phyloP scores from a whole-genome alignment of 2,888 invertebrate genomes.

The Noctua janthina region DNA sequence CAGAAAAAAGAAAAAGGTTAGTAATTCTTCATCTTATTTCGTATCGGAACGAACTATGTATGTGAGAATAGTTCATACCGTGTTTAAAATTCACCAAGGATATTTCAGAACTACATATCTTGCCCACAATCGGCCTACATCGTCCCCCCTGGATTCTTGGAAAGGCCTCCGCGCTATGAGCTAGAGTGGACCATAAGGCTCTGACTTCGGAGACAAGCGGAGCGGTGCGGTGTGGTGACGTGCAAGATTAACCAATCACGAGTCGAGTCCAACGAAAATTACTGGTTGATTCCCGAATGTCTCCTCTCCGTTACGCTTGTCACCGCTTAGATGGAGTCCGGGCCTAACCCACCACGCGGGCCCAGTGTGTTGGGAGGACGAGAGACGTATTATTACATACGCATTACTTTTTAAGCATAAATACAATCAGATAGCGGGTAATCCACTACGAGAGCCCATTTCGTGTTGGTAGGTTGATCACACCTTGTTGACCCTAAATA shows the following conservation, averaged over 20 bases:
- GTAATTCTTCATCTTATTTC: background rate
- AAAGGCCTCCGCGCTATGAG: background rate
- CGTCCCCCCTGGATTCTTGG: background rate
- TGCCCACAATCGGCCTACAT: background rate
- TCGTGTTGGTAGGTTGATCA: background rate
- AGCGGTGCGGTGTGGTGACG: background rate
- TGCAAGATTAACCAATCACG: background rate
- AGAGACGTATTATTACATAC: background rate
- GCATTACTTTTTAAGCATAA: background rate
- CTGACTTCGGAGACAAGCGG: background rate
- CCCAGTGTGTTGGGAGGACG: background rate
- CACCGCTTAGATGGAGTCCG: background rate
- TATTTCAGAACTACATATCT: background rate
- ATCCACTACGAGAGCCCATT: background rate
- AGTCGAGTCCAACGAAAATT: background rate
- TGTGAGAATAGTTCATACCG: background rate
- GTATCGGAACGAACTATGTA: background rate
- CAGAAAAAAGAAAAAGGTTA: constrained; percentile 91
- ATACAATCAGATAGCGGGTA: background rate
- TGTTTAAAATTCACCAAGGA: background rate
- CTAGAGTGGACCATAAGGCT: background rate
- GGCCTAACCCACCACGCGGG: background rate
- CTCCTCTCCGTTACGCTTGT: background rate
- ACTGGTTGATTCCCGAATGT: background rate
- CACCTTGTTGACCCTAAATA: background rate